Evolutionary conservation across 2,888 invertebrate genomes (phyloP).

Genomic region (Clostera curtula): DNA sequence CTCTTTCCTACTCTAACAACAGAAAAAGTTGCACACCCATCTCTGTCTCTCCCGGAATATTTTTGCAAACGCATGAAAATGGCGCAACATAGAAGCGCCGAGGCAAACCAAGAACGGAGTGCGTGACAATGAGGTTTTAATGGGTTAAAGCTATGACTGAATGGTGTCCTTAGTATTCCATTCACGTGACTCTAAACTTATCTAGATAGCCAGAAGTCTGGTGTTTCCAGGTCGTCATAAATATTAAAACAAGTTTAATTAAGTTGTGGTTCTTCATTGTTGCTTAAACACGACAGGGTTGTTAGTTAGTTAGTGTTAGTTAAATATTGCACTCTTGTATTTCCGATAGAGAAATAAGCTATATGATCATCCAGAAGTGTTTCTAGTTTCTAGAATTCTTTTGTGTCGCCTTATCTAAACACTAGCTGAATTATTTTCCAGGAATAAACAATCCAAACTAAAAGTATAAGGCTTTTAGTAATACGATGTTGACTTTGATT

Average conservation of each 20-base stretch:
- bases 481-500: too few species aligned
- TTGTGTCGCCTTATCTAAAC: too few species aligned
- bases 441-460: too few species aligned
- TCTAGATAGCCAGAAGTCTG: slow-evolving; percentile 9
- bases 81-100: slow-evolving; percentile 43
- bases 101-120: slow-evolving; percentile 40
- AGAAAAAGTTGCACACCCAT: slow-evolving; percentile 15
- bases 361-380: too few species aligned
- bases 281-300: too few species aligned
- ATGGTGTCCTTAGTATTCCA: slow-evolving; percentile 15
- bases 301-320: too few species aligned
- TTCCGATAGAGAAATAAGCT: too few species aligned
- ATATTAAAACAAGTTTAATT: slow-evolving; percentile 5
- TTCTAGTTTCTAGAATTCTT: too few species aligned
- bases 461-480: too few species aligned
- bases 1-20: slow-evolving; percentile 34
- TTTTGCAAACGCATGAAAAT: slow-evolving; percentile 68
- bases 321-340: too few species aligned
- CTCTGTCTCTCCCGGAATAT: slow-evolving; percentile 68
- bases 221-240: slow-evolving; percentile 2
- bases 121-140: slow-evolving; percentile 48
- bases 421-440: too few species aligned
- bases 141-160: slow-evolving; percentile 28
- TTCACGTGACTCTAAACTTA: slow-evolving; percentile 12
- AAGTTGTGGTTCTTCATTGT: too few species aligned